Conservation (phyloP, 2,888 invertebrate species). For the Xestia rhomboidea region DNA sequence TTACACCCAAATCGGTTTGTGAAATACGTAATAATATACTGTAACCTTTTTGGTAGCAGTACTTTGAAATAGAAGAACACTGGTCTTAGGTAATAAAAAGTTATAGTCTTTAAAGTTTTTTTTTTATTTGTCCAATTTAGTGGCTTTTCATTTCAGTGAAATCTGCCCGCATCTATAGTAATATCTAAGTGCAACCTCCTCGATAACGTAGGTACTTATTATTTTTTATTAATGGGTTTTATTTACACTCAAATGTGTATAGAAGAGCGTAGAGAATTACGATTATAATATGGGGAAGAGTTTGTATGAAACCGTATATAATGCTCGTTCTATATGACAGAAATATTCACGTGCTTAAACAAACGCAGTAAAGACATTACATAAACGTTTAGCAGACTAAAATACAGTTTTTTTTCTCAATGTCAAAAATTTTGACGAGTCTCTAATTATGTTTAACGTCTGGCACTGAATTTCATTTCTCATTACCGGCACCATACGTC, state of each 20-base stretch:
- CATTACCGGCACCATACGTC: constrained; percentile 62
- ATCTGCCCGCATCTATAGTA: neutral
- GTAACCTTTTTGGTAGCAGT: constrained; percentile 15
- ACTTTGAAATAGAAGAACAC: neutral
- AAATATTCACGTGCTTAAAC: neutral
- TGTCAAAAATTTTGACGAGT: constrained; percentile 55
- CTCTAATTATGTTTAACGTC: constrained; percentile 54
- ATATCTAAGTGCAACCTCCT: neutral
- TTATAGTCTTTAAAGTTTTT: neutral
- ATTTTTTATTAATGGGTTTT: neutral
- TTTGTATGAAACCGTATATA: neutral
- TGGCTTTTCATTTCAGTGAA: neutral
- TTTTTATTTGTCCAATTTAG: neutral
- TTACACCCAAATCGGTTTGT: neutral
- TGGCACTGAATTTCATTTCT: constrained; percentile 66
- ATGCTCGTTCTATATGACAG: neutral
- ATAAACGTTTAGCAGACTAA: neutral
- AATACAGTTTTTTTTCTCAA: constrained; percentile 35
- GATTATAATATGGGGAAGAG: neutral
- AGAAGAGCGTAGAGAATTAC: neutral
- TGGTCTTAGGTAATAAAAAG: neutral
- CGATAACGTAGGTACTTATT: neutral
- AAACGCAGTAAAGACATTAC: constrained; percentile 7
- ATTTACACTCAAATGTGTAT: neutral
- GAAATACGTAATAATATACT: neutral